Percentiles rank a stretch among this genome's conserved stretches.
Conservation (phyloP, 1,140 invertebrate species). For the Drosophila albomicans region DNA sequence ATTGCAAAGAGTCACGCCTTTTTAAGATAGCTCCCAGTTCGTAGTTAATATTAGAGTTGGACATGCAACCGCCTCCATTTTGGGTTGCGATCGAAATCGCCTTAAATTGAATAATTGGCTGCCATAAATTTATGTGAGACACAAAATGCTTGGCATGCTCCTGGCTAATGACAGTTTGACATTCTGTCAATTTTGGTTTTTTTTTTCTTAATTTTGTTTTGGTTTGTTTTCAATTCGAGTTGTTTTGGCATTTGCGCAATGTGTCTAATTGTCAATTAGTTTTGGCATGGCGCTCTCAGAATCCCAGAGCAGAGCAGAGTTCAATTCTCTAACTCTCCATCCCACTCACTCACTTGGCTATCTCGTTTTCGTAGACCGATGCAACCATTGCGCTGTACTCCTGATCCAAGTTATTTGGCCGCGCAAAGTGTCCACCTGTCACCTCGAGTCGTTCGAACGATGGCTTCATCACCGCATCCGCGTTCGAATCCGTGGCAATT, state of each 20-base stretch:
- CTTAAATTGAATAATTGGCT: conserved; percentile 78
- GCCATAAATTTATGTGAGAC: conserved; percentile 81
- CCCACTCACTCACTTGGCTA: conserved; percentile 60
- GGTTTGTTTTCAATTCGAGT: background rate
- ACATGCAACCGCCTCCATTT: conserved; percentile 54
- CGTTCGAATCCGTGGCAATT: conserved; percentile 38
- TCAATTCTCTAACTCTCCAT: conserved; percentile 19
- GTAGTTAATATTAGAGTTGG: conserved; percentile 23
- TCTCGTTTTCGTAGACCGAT: conserved; percentile 71
- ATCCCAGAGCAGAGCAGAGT: conserved; percentile 43
- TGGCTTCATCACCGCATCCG: conserved; percentile 69
- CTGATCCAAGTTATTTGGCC: conserved; percentile 68
- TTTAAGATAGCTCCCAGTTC: conserved; percentile 16
- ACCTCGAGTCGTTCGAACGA: conserved; percentile 69
- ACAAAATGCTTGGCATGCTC: conserved; percentile 58
- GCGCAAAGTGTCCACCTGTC: conserved; percentile 45
- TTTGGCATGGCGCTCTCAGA: conserved; percentile 19
- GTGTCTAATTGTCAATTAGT: conserved; percentile 77
- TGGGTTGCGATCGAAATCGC: conserved; percentile 52
- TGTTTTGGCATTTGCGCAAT: conserved; percentile 47
- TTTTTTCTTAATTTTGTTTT: conserved; percentile 10
- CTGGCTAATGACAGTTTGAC: conserved; percentile 56
- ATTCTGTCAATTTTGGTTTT: conserved; percentile 55
- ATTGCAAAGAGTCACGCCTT: conserved; percentile 45
- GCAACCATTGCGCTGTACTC: conserved; percentile 82